Evolutionary conservation across 2,113 vertebrate species (phyloP).

Genomic region (Perccottus glenii): DNA sequence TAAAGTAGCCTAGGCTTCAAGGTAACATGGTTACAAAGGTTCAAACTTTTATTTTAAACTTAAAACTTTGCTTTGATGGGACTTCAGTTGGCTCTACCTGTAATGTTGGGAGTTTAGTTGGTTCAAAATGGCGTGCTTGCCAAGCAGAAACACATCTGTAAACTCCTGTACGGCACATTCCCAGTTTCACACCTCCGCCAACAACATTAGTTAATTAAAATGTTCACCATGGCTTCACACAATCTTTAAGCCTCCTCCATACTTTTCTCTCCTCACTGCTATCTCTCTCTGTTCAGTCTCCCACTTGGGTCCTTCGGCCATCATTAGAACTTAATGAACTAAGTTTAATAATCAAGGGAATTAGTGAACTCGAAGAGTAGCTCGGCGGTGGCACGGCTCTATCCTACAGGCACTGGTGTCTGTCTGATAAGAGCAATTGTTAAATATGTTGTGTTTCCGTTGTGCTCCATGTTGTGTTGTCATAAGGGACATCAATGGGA

Average conservation of each 20-base stretch:
- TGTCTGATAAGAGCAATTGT: constrained; percentile 28
- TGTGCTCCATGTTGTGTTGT: constrained; percentile 28
- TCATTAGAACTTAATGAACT: constrained; percentile 67
- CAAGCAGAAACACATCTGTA: constrained; percentile 16
- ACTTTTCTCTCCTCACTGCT: constrained; percentile 4
- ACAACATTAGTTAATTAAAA: constrained; percentile 70
- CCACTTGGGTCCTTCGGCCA: constrained; percentile 54
- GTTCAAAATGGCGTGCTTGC: constrained; percentile 19
- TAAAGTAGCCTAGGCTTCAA: too few relatives aligned
- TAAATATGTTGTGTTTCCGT: constrained; percentile 36
- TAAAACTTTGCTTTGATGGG: neutral
- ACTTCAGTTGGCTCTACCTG: too few relatives aligned
- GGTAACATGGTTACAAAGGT: too few relatives aligned
- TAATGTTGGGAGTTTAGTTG: constrained; percentile 25
- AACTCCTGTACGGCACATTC: constrained; percentile 18
- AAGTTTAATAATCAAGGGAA: constrained; percentile 58
- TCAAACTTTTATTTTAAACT: too few relatives aligned
- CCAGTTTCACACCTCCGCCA: constrained; percentile 27
- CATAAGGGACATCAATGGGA: constrained; percentile 41
- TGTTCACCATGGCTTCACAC: constrained; percentile 35
- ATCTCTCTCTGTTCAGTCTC: constrained; percentile 5
- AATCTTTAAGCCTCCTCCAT: constrained; percentile 40
- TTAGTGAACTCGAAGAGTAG: constrained; percentile 28
- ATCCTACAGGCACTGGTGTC: constrained; percentile 34
- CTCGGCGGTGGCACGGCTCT: constrained; percentile 22